Conservation (phyloP, 2,888 invertebrate species). For the Lasius platythorax region DNA sequence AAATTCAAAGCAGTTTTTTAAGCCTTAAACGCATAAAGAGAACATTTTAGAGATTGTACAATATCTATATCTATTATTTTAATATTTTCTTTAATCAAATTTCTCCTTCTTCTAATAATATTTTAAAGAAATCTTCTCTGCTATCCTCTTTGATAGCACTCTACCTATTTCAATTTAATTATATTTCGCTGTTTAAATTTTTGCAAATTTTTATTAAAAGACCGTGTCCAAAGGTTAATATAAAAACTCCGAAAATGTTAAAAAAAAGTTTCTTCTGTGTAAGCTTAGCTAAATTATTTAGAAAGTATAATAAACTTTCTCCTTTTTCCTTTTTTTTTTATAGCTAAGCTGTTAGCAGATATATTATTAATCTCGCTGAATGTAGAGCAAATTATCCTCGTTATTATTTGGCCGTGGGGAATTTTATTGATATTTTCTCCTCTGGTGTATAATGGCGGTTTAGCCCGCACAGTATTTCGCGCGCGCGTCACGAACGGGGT, state of each 20-base stretch:
- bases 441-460: constrained; percentile 26
- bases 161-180: not conserved
- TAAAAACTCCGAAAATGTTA: not conserved
- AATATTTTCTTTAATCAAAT: not conserved
- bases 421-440: constrained; percentile 44
- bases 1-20: not conserved
- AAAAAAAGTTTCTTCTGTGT: not conserved
- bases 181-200: not conserved
- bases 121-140: not conserved
- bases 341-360: not conserved
- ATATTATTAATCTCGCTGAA: constrained; percentile 14
- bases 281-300: not conserved
- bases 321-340: not conserved
- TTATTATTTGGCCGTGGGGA: constrained; percentile 33
- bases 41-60: not conserved
- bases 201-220: constrained; percentile 2
- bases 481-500: constrained; percentile 5
- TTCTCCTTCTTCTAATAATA: not conserved
- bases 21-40: not conserved
- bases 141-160: not conserved
- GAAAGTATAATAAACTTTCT: not conserved
- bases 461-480: not conserved
- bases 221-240: not conserved
- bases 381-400: constrained; percentile 26
- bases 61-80: not conserved